These are phyloP conservation scores for Pogonocichla stellata DNA, from an alignment of 2,113 vertebrate species.

Conservation along the genomic window DNA sequence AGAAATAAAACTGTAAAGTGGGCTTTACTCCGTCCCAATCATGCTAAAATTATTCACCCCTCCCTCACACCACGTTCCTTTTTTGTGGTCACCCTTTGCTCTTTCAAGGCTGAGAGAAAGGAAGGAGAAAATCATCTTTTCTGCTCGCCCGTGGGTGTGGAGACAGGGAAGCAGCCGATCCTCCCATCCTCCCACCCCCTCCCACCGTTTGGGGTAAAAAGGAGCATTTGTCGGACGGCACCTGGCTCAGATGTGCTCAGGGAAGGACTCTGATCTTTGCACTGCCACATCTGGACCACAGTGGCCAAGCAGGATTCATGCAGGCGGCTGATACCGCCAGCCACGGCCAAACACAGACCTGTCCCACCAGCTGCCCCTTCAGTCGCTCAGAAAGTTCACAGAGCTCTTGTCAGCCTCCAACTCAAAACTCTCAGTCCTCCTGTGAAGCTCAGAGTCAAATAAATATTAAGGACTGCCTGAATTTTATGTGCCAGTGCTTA, in stretches of 20 bases:
- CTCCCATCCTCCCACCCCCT: background rate
- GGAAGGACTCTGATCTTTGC: background rate
- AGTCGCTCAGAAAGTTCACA: background rate
- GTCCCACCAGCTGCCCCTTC: background rate
- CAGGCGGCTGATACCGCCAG: rapidly evolving
- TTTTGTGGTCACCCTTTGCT: background rate
- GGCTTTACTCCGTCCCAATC: background rate
- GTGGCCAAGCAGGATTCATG: background rate
- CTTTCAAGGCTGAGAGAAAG: background rate
- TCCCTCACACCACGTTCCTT: background rate
- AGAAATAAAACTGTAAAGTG: background rate
- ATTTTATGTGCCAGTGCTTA: background rate
- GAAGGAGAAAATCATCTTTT: background rate
- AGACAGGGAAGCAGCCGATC: background rate
- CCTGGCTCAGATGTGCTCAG: rapidly evolving
- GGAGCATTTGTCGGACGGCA: rapidly evolving
- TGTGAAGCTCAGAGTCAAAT: background rate
- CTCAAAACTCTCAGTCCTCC: background rate
- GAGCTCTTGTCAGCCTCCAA: background rate
- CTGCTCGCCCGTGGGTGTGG: rapidly evolving
- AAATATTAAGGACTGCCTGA: background rate
- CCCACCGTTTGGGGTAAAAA: background rate
- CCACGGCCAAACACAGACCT: rapidly evolving
- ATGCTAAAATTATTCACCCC: background rate
- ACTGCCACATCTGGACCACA: background rate